A percentile compares a stretch with the other conserved stretches of the same genome.
Evolutionary conservation across 2,113 vertebrate genomes (phyloP).

Genomic region (Perca fluviatilis): DNA sequence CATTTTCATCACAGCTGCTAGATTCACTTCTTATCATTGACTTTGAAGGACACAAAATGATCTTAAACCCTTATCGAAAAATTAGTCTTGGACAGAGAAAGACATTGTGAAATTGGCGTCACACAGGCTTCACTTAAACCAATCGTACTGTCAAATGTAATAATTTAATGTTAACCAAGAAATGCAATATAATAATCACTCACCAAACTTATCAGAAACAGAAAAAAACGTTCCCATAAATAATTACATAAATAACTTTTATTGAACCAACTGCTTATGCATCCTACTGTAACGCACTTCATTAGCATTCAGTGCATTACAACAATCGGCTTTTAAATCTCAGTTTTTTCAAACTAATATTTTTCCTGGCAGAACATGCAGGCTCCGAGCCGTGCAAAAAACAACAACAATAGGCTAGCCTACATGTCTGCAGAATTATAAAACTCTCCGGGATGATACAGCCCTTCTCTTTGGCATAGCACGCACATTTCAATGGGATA

Average conservation of each 20-base stretch:
- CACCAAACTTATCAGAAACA: slow-evolving; percentile 28
- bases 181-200: background rate
- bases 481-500: slow-evolving; percentile 59
- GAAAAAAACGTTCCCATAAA: background rate
- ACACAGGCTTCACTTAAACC: background rate
- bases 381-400: background rate
- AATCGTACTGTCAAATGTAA: background rate
- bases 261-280: slow-evolving; percentile 4
- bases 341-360: slow-evolving; percentile 32
- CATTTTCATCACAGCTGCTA: slow-evolving; percentile 13
- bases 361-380: slow-evolving; percentile 28
- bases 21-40: slow-evolving; percentile 5
- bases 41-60: slow-evolving; percentile 21
- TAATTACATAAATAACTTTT: background rate
- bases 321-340: slow-evolving; percentile 15
- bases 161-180: background rate
- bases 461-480: slow-evolving; percentile 68
- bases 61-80: background rate
- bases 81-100: background rate
- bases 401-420: slow-evolving; percentile 15
- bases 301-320: slow-evolving; percentile 22
- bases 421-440: slow-evolving; percentile 46
- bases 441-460: slow-evolving; percentile 63
- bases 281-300: slow-evolving; percentile 2
- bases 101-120: background rate